Conservation (phyloP, 2,888 invertebrate species). For the Monochamus alternatus region DNA sequence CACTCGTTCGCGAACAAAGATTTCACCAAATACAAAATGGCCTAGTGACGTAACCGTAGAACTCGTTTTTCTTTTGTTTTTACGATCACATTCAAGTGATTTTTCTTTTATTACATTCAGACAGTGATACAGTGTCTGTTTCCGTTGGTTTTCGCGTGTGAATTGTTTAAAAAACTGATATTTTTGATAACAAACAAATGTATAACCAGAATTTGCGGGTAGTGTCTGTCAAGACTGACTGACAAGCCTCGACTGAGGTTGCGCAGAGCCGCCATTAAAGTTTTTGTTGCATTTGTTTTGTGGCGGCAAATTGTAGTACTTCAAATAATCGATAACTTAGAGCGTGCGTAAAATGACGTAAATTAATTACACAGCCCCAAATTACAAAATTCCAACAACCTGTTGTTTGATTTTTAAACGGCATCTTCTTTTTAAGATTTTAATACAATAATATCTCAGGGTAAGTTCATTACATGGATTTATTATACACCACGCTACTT, state of each 20-base stretch:
- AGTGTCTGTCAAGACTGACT: conserved; percentile 61
- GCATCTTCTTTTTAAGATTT: no score
- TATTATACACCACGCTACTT: neutral
- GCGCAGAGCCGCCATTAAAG: conserved; percentile 46
- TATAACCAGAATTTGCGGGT: conserved; percentile 58
- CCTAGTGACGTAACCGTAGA: conserved; percentile 70
- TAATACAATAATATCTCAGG: neutral
- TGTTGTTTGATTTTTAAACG: neutral
- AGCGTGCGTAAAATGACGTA: conserved; percentile 56
- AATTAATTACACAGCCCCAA: conserved; percentile 15
- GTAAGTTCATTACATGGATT: neutral
- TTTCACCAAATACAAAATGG: conserved; percentile 69
- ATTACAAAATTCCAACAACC: conserved; percentile 10
- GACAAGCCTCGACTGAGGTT: conserved; percentile 47
- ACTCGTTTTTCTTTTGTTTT: conserved; percentile 61
- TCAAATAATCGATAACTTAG: conserved; percentile 63
- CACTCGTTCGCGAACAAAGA: conserved; percentile 61
- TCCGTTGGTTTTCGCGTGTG: conserved; percentile 48
- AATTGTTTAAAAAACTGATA: conserved; percentile 58
- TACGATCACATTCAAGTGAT: conserved; percentile 52
- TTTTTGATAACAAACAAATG: conserved; percentile 60
- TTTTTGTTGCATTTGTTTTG: conserved; percentile 58
- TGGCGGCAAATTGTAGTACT: conserved; percentile 63
- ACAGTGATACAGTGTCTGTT: conserved; percentile 49
- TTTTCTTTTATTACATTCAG: conserved; percentile 48